A percentile compares a stretch with the other conserved stretches of the same genome.
These are phyloP conservation scores for Ophiodon elongatus DNA, from an alignment of 2,113 vertebrate genomes.

Conservation along the genomic window DNA sequence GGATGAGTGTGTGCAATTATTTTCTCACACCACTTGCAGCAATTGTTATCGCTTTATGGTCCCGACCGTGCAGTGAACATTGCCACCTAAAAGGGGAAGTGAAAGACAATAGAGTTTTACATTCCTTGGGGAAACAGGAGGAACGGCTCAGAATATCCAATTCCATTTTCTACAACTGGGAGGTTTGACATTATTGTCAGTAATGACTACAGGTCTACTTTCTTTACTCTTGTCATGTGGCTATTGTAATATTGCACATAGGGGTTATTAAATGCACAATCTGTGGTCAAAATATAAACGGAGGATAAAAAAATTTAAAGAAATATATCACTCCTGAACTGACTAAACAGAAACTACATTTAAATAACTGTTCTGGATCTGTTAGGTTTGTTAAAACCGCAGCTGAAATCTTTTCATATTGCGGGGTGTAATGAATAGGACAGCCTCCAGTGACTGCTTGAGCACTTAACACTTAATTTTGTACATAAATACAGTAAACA, in stretches of 20 bases:
- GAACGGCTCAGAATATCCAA: not conserved
- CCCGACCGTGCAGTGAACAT: not conserved
- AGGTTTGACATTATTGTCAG: not conserved
- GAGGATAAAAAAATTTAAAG: not conserved
- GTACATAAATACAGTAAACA: not conserved
- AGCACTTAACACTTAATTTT: not conserved
- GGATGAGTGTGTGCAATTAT: not conserved
- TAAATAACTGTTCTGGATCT: not conserved
- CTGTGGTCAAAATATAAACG: not conserved
- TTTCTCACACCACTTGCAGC: not conserved
- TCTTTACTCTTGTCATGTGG: not conserved
- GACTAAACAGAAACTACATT: not conserved
- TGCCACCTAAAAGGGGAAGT: constrained; percentile 57
- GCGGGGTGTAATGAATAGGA: not conserved
- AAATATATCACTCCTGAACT: not conserved
- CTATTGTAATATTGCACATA: not conserved
- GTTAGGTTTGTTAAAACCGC: not conserved
- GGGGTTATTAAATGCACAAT: not conserved
- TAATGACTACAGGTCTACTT: not conserved
- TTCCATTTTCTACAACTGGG: not conserved
- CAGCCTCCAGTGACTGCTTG: not conserved
- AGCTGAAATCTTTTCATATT: not conserved
- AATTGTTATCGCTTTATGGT: constrained; percentile 31
- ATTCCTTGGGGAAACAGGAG: constrained; percentile 33
- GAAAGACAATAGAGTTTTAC: constrained; percentile 45